phyloP scores from a whole-genome alignment of 2,113 vertebrate genomes.

The Trichomycterus rosablanca region DNA sequence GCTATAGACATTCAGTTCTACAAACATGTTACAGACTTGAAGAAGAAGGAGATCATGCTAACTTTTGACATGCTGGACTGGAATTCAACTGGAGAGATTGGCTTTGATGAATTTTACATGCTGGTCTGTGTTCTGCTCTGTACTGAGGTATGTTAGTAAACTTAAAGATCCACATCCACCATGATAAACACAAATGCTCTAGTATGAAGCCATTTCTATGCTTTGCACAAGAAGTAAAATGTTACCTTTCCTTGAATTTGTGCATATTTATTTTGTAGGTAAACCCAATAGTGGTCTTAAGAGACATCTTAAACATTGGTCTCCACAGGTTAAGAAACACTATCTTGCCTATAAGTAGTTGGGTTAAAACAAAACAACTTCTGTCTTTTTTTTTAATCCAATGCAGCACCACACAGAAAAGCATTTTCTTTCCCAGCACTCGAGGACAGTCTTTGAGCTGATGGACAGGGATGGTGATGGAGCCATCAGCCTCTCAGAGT shows the following conservation, averaged over 20 bases:
- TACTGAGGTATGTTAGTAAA: neutral
- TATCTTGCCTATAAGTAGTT: too few species aligned
- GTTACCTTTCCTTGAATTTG: too few species aligned
- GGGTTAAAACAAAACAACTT: too few species aligned
- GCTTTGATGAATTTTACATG: neutral
- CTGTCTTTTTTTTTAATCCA: neutral
- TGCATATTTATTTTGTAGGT: too few species aligned
- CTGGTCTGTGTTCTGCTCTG: neutral
- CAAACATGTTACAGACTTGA: neutral
- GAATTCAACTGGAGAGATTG: neutral
- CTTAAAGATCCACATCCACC: neutral
- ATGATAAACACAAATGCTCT: too few species aligned
- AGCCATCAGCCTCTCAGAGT: neutral
- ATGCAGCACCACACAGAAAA: neutral
- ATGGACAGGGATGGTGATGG: neutral
- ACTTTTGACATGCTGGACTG: neutral
- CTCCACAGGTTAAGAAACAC: too few species aligned
- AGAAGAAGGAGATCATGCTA: neutral
- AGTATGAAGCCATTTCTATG: too few species aligned
- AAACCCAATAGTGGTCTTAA: too few species aligned
- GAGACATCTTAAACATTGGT: too few species aligned
- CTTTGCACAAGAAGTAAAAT: too few species aligned
- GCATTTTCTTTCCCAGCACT: neutral
- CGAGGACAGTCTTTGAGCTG: neutral
- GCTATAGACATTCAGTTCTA: neutral